Evolutionary conservation across 2,113 vertebrate genomes (phyloP).

Genomic region (Mionectes macconnelli): DNA sequence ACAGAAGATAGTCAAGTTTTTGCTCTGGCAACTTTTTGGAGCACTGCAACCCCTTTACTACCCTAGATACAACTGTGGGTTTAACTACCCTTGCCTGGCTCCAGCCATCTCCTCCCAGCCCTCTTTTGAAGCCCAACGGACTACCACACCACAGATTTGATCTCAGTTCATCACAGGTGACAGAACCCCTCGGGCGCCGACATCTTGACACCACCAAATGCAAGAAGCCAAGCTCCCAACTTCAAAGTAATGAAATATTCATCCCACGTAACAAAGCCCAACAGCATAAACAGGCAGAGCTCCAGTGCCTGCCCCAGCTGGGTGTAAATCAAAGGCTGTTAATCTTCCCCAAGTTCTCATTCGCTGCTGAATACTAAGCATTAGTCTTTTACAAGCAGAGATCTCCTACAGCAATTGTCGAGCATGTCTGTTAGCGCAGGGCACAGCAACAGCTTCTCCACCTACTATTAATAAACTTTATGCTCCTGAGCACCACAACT

Average conservation of each 20-base stretch:
- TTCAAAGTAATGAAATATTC: not conserved
- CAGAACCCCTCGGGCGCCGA: not conserved
- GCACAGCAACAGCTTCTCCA: slow-evolving; percentile 31
- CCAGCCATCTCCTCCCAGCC: not conserved
- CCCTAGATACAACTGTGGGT: not conserved
- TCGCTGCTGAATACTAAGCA: not conserved
- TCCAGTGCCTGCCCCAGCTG: not conserved
- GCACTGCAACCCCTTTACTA: not conserved
- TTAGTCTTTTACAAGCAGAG: not conserved
- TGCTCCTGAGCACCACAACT: slow-evolving; percentile 18
- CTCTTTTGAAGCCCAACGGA: not conserved
- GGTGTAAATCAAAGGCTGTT: slow-evolving; percentile 45
- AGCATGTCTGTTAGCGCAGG: not conserved
- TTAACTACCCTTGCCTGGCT: not conserved
- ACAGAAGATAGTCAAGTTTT: not conserved
- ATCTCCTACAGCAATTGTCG: not conserved
- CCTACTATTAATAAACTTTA: slow-evolving; percentile 39
- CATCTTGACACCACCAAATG: not conserved
- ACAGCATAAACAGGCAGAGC: slow-evolving; percentile 32
- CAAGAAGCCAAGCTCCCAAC: not conserved
- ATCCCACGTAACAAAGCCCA: not conserved
- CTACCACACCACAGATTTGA: not conserved
- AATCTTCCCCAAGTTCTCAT: slow-evolving; percentile 21
- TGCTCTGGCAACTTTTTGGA: not conserved
- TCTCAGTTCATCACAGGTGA: not conserved